These are phyloP conservation scores for Chaenodraco wilsoni DNA, from an alignment of 2,797 vertebrate species.

Conservation along the genomic window DNA sequence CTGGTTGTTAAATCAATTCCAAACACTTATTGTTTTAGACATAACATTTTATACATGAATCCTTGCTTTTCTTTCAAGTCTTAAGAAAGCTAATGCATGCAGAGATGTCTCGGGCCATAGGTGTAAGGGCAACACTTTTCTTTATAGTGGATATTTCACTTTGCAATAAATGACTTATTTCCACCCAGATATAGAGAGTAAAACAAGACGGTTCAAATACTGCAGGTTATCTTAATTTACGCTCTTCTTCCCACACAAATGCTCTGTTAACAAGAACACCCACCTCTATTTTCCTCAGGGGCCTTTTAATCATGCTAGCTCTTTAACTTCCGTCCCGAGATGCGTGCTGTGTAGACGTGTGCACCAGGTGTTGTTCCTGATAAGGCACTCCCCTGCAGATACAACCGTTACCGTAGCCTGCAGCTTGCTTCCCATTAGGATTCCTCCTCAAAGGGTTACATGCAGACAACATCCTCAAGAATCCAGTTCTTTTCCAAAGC, in stretches of 20 bases:
- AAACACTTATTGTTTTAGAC: not conserved
- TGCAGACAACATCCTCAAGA: constrained; percentile 77
- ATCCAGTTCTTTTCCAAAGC: constrained; percentile 73
- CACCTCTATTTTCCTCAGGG: constrained; percentile 61
- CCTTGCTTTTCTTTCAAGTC: not conserved
- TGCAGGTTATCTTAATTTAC: constrained; percentile 23
- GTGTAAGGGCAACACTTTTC: not conserved
- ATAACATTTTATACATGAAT: not conserved
- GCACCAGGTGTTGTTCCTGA: constrained; percentile 68
- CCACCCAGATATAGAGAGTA: not conserved
- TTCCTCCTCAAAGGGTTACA: constrained; percentile 73
- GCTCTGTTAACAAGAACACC: constrained; percentile 41
- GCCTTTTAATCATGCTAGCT: constrained; percentile 53
- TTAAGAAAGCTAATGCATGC: not conserved
- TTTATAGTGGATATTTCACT: not conserved
- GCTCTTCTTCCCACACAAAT: constrained; percentile 11
- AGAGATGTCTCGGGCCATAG: not conserved
- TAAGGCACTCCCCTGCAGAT: constrained; percentile 62
- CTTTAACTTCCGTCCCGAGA: constrained; percentile 47
- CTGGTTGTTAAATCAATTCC: not conserved
- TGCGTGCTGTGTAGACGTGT: constrained; percentile 58
- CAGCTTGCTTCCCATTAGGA: constrained; percentile 68
- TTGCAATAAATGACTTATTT: not conserved
- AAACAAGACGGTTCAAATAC: constrained; percentile 13
- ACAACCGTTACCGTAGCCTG: constrained; percentile 59